Base-by-base conservation (phyloP, 2,888 invertebrate species). In the Ptychoptera albimana region DNA sequence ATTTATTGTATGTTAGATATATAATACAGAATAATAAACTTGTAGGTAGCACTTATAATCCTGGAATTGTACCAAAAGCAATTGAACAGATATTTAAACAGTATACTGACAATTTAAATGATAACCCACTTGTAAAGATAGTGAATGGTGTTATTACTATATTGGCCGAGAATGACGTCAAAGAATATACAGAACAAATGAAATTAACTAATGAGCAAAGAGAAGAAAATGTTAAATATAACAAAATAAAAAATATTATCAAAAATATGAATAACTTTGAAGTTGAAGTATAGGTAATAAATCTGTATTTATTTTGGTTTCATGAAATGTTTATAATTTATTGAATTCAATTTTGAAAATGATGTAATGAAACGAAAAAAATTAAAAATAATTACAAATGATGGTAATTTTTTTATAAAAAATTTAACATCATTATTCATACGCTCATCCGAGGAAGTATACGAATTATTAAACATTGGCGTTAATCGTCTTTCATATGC, bases 241-340 rank as follows among this genome's bases (percentile, higher is more conserved):
- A 42, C 7, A 12, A 35, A 23, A 42, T 35, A 8, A 35, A 34
- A n/a, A n/a, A 42, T 8, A 35, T 16, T 2, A 15, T 35, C 9
- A 42, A 35, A 42, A 8, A 8, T 2, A 52, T 54, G 43, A 49
- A 51, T 10, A 50, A 52, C 8, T 56, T 53, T 10, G 36, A 44
- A n/a, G 16, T 54, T n/a, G 49, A 51, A 36, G 35, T 9, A 29
- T 29, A 12, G 47, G 49, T 1, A 58, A 62, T 16, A 57, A 60
- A 0, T 57, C 62, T 12, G 60, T 69, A 13, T 64, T 68, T 16
- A 67, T 83, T 1, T 86, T 91, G 89, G 74, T 93, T 13, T 87
- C 89, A 0, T 89, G 93, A 57, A 71, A 74, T 2, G 75, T 92
- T n/a, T 85, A 79, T 58, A 93, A 94, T 61, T 66, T 93, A 23